These are phyloP conservation scores for Ostrea denselamellosa DNA, from an alignment of 1,140 invertebrate species.

Conservation along the genomic window DNA sequence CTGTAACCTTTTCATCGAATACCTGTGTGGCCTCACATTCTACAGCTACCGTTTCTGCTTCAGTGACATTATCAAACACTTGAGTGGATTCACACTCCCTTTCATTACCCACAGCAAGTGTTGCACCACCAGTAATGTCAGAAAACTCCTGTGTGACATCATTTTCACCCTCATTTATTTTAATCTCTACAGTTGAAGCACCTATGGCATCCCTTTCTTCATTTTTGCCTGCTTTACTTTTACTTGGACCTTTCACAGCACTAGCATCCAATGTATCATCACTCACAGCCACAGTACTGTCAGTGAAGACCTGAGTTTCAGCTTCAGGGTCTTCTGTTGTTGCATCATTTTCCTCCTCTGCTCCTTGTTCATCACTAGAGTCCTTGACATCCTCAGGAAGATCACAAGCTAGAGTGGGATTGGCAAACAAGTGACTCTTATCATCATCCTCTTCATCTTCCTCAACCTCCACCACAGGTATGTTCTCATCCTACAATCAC, in stretches of 20 bases:
- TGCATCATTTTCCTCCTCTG: constrained; percentile 20
- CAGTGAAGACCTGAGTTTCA: constrained; percentile 49
- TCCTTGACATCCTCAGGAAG: constrained; percentile 51
- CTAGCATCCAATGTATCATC: constrained; percentile 48
- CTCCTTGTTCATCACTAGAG: constrained; percentile 32
- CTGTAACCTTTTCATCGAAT: constrained; percentile 47
- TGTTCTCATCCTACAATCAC: constrained; percentile 30
- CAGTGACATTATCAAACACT: background rate
- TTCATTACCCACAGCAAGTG: background rate
- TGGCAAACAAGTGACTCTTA: constrained; percentile 59
- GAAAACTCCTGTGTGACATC: background rate
- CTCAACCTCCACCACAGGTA: constrained; percentile 47
- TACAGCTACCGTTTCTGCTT: constrained; percentile 15
- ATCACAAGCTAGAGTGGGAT: constrained; percentile 67
- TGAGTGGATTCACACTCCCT: constrained; percentile 13
- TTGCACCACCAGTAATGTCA: constrained; percentile 49
- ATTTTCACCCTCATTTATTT: background rate
- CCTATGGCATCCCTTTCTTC: constrained; percentile 26
- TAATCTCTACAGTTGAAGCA: constrained; percentile 12
- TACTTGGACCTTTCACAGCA: background rate
- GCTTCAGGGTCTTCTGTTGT: constrained; percentile 34
- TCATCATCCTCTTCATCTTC: constrained; percentile 59
- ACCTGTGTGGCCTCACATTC: constrained; percentile 61
- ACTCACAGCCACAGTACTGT: constrained; percentile 36
- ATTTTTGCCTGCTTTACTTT: background rate